Evolutionary conservation across 2,797 vertebrate genomes (phyloP), one percentile per base, ranked within the genome.

Genomic region (Sphaeramia orbicularis): DNA sequence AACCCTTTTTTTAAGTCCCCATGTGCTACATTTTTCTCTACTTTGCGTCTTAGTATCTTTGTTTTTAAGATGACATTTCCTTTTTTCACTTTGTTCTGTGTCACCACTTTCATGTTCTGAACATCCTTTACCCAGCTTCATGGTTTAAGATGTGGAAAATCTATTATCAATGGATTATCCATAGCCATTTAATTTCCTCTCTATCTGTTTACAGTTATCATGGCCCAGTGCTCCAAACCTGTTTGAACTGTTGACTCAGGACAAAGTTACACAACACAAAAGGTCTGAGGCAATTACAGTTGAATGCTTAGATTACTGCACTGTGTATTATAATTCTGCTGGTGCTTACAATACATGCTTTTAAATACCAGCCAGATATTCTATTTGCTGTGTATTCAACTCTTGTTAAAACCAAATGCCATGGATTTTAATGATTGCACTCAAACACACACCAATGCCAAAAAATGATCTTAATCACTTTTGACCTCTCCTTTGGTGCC

Each of bases 121-220:
- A 49, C 24, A n/a, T 5, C 16, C 10, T 14, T 65, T 57, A 62
- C 64, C 30, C 18, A 52, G 48, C 66, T 47, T 65, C 21, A 56
- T 27, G 16, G 51, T 71, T 68, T 73, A 82, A 80, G 53, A 59
- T 55, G 41, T 36, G 16, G 35, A 71, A 75, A 78, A 70, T 41
- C 43, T 67, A 68, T 87, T 87, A 87, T 76, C 68, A 78, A 76
- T 59, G 42, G 75, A 84, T 86, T 86, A 83, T 75, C 57, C 1
- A 0, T 60, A 79, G 81, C 59, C 74, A 48, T 76, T 78, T 73
- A 30, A 66, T 85, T 81, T 78, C 57, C 61, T 60, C 37, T 63
- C n/a, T 66, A 14, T 47, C 9, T n/a, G 8, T 60, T 27, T 71
- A 53, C 51, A 58, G 52, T 65, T 78, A 71, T 84, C 37, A 19